Evolutionary conservation across 2,888 invertebrate species (phyloP).

Genomic region (Blera fallax): DNA sequence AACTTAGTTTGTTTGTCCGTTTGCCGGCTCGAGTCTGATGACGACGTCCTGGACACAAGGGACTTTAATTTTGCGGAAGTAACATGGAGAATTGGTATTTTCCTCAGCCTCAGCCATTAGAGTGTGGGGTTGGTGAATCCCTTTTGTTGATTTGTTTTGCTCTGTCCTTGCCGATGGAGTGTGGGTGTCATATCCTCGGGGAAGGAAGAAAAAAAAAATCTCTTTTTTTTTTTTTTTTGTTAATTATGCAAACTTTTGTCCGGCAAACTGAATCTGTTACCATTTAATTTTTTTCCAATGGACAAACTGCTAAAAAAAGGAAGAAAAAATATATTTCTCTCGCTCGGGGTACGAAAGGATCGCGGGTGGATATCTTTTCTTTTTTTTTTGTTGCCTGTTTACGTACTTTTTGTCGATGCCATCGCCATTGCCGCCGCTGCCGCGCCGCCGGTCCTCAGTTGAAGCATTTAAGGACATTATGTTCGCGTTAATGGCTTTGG

Average conservation of each 20-base stretch:
- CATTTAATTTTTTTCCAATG: constrained; percentile 51
- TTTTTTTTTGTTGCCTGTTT: constrained; percentile 4
- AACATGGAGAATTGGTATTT: constrained; percentile 78
- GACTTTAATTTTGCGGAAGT: constrained; percentile 80
- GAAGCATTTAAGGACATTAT: constrained; percentile 56
- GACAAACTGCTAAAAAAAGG: neutral
- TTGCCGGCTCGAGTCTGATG: neutral
- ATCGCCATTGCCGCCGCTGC: neutral
- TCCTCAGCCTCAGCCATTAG: constrained; percentile 56
- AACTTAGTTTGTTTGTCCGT: constrained; percentile 27
- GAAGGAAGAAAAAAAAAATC: constrained; percentile 6
- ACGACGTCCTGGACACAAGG: constrained; percentile 74
- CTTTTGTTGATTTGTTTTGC: constrained; percentile 42
- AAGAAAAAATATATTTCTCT: too few species aligned
- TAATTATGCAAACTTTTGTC: constrained; percentile 68
- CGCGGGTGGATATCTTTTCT: neutral
- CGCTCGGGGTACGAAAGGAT: neutral
- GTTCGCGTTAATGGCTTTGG: constrained; percentile 61
- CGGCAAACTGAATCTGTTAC: constrained; percentile 46
- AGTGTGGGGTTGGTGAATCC: constrained; percentile 5
- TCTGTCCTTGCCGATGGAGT: neutral
- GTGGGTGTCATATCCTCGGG: constrained; percentile 24
- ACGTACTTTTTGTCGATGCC: neutral
- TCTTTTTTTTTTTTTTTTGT: too few species aligned
- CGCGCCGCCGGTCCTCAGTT: constrained; percentile 24